These are phyloP conservation scores for Tipula vernalis DNA, from an alignment of 2,888 invertebrate genomes.

Conservation along the genomic window DNA sequence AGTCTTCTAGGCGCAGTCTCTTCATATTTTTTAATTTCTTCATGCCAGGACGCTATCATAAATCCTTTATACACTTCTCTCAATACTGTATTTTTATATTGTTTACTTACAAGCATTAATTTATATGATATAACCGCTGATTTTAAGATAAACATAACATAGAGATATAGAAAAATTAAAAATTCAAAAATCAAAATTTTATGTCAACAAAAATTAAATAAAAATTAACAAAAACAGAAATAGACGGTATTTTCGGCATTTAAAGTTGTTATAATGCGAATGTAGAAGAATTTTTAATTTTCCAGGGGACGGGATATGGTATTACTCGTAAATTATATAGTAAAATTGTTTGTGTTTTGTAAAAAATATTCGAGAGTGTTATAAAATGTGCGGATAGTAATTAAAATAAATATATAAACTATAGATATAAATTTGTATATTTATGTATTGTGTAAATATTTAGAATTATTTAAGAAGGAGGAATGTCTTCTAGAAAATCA, in stretches of 20 bases:
- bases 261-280: neutral
- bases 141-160: neutral
- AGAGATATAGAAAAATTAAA: neutral
- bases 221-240: neutral
- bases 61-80: neutral
- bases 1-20: neutral
- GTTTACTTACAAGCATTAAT: neutral
- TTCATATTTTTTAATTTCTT: neutral
- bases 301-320: neutral
- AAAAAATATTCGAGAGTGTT: neutral
- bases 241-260: neutral
- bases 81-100: neutral
- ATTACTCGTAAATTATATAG: neutral
- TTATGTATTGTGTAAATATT: neutral
- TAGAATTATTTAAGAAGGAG: neutral
- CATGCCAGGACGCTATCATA: neutral
- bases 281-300: neutral
- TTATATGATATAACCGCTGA: neutral
- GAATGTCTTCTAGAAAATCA: neutral
- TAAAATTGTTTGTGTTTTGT: neutral
- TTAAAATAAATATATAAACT: neutral
- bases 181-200: neutral
- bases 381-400: neutral
- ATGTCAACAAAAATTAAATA: neutral
- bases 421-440: neutral